Evolutionary conservation across 1,140 invertebrate genomes (phyloP).

Genomic region (Drosophila ananassae): DNA sequence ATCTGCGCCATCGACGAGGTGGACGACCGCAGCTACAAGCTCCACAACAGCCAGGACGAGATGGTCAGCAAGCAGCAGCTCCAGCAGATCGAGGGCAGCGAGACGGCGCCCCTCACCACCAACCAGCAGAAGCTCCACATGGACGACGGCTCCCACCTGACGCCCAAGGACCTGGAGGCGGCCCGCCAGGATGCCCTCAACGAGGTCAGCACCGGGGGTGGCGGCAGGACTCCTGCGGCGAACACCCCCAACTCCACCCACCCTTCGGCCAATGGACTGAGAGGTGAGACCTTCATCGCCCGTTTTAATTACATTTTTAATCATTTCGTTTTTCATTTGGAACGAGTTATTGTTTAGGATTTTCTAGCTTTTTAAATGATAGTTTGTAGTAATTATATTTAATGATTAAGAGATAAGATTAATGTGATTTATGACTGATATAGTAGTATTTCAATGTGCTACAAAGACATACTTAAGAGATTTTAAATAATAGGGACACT

Average conservation of each 20-base stretch:
- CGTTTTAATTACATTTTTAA: background rate
- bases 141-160: constrained; percentile 60
- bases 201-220: constrained; percentile 23
- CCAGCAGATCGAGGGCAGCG: constrained; percentile 76
- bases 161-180: constrained; percentile 74
- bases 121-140: constrained; percentile 80
- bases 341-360: too few relatives aligned
- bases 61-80: constrained; percentile 39
- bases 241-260: constrained; percentile 69
- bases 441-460: too few relatives aligned
- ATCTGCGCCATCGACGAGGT: constrained; percentile 80
- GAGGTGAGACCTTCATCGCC: constrained; percentile 43
- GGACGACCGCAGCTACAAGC: constrained; percentile 76
- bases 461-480: too few relatives aligned
- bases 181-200: constrained; percentile 58
- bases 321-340: constrained; percentile 25
- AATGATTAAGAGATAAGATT: too few relatives aligned
- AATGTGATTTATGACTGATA: too few relatives aligned
- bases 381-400: too few relatives aligned
- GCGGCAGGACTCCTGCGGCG: constrained; percentile 57
- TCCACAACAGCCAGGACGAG: constrained; percentile 62
- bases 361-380: too few relatives aligned
- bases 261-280: constrained; percentile 72
- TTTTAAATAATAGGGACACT: too few relatives aligned
- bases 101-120: constrained; percentile 76